Percentiles rank a stretch among this genome's conserved stretches.
Conservation (phyloP, 2,888 invertebrate genomes). For the Fragum whitleyi region DNA sequence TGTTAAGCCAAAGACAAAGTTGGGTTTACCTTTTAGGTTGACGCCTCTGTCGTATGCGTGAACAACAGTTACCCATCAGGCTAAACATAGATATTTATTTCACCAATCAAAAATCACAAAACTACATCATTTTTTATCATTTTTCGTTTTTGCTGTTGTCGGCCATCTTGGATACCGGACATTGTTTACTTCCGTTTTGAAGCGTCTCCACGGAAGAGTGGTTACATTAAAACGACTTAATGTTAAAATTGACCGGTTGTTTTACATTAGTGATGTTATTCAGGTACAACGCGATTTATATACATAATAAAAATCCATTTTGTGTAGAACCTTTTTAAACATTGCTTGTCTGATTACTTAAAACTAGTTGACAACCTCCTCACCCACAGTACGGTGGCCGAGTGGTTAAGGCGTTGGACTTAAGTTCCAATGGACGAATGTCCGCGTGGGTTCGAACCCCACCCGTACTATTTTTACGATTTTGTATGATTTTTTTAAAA, state of each 20-base stretch:
- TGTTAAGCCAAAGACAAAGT: no score
- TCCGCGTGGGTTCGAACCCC: conserved; percentile 81
- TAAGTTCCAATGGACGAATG: conserved; percentile 18
- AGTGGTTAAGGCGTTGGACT: conserved; percentile 20
- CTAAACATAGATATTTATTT: conserved; percentile 51
- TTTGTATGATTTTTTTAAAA: background rate
- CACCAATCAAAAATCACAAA: background rate
- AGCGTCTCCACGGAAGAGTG: conserved; percentile 67
- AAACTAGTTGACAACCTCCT: no score
- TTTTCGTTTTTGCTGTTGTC: conserved; percentile 24
- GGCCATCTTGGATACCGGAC: conserved; percentile 75
- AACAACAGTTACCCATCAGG: conserved; percentile 77
- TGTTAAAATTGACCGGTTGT: no score
- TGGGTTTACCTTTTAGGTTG: conserved; percentile 70
- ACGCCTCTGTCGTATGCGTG: conserved; percentile 67
- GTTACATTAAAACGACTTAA: no score
- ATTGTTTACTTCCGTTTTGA: conserved; percentile 73
- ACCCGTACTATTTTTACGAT: conserved; percentile 34
- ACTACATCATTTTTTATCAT: background rate
- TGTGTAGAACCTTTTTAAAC: no score
- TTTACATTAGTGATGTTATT: no score
- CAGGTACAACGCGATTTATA: no score
- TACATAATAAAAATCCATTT: no score
- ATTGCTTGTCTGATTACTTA: no score
- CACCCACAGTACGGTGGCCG: conserved; percentile 15